Evolutionary conservation across 2,797 vertebrate species (phyloP).

Genomic region (Nannoperca australis): DNA sequence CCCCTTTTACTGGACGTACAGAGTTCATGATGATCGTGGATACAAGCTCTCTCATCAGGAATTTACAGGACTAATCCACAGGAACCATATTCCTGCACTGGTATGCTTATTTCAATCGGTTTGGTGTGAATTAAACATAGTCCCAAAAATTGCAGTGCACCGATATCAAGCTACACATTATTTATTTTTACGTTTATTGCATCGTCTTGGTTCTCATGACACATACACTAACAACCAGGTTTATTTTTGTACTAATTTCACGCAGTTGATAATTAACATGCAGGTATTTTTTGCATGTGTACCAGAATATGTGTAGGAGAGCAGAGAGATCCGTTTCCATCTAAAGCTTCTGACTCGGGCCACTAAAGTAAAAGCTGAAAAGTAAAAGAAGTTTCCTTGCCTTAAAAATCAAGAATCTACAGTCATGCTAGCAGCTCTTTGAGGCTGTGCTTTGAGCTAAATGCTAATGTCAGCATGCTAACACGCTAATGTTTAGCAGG

Average conservation of each 20-base stretch:
- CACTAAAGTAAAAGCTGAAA: not conserved
- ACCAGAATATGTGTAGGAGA: constrained; percentile 8
- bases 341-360: not conserved
- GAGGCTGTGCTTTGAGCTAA: not conserved
- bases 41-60: constrained; percentile 29
- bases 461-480: not conserved
- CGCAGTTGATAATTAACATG: not conserved
- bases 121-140: not conserved
- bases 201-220: not conserved
- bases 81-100: constrained; percentile 44
- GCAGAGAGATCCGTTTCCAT: not conserved
- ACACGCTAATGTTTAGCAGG: not conserved
- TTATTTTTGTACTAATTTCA: constrained; percentile 25
- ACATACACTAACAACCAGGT: not conserved
- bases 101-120: constrained; percentile 54
- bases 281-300: constrained; percentile 18
- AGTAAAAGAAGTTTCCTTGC: not conserved
- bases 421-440: not conserved
- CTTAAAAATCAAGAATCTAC: not conserved
- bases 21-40: constrained; percentile 12
- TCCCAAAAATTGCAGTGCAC: too few species aligned
- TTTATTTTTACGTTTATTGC: constrained; percentile 4
- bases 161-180: not conserved
- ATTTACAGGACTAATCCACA: constrained; percentile 25
- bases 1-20: constrained; percentile 41